A percentile compares a stretch with the other conserved stretches of the same genome.
Conservation (phyloP, 2,797 vertebrate species). For the Poeciliopsis presidionis region DNA sequence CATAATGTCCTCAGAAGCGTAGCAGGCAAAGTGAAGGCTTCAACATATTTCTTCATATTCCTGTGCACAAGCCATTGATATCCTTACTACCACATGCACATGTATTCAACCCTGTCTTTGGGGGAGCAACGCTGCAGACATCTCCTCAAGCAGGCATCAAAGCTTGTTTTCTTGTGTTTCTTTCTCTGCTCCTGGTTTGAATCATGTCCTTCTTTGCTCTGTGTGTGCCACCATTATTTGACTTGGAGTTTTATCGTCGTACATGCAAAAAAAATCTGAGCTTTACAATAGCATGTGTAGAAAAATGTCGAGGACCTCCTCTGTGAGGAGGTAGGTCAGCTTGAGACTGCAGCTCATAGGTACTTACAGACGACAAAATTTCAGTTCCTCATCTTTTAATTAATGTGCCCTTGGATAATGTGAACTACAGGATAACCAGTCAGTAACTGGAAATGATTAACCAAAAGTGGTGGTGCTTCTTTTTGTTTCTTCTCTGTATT, state of each 20-base stretch:
- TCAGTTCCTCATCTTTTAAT: not conserved
- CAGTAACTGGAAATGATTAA: not conserved
- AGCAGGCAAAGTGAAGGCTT: not conserved
- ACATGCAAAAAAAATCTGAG: not conserved
- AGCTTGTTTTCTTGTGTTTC: not conserved
- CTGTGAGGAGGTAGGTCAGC: no score
- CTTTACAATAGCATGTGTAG: not conserved
- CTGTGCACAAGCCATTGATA: not conserved
- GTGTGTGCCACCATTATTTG: not conserved
- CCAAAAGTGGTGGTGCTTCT: not conserved
- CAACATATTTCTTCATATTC: not conserved
- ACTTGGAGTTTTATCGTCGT: not conserved
- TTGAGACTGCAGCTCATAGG: not conserved
- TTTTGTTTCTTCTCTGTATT: not conserved
- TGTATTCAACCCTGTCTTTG: not conserved
- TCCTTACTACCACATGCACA: not conserved
- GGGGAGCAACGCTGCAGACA: not conserved
- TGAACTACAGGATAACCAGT: not conserved
- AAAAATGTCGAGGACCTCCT: not conserved
- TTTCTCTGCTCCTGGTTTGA: not conserved
- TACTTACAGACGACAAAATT: not conserved
- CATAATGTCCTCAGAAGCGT: slow-evolving; percentile 7
- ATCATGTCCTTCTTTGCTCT: not conserved
- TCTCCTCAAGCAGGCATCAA: not conserved
- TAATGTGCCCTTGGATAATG: not conserved